These are phyloP conservation scores for Erannis defoliaria DNA, from an alignment of 2,888 invertebrate species.

Conservation along the genomic window DNA sequence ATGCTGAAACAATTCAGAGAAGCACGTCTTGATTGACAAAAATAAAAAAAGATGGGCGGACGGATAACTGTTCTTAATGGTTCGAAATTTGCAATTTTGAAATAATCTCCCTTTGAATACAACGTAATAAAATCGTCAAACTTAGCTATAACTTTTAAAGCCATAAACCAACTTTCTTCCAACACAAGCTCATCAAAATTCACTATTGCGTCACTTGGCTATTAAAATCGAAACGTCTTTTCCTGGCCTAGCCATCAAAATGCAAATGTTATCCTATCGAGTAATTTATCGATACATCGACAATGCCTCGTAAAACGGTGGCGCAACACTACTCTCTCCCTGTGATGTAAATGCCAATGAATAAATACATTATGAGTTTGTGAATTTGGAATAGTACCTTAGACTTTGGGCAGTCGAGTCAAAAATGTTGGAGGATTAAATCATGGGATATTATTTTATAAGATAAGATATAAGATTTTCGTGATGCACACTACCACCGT, in stretches of 20 bases:
- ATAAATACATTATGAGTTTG: background rate
- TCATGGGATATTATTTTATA: too few relatives aligned
- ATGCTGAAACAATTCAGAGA: too few relatives aligned
- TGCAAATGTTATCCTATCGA: constrained; percentile 39
- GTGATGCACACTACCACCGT: too few relatives aligned
- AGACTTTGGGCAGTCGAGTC: too few relatives aligned
- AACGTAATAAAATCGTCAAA: constrained; percentile 9
- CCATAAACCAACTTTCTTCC: constrained; percentile 24
- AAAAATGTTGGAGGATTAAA: too few relatives aligned
- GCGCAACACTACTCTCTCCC: constrained; percentile 42
- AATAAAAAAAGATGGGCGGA: too few relatives aligned
- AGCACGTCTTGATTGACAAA: too few relatives aligned
- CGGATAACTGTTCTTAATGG: too few relatives aligned
- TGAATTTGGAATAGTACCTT: background rate
- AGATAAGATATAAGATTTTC: too few relatives aligned
- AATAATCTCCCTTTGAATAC: too few relatives aligned
- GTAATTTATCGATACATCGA: constrained; percentile 36
- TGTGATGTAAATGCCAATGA: constrained; percentile 5
- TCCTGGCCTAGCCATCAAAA: constrained; percentile 27
- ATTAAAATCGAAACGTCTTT: constrained; percentile 20
- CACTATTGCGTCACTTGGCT: constrained; percentile 13
- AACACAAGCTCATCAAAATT: constrained; percentile 23
- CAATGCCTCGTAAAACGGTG: constrained; percentile 40
- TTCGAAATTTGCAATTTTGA: too few relatives aligned
- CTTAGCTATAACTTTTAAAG: constrained; percentile 2